Evolutionary conservation across 2,888 invertebrate species (phyloP).

Genomic region (Hyppa rectilinea): DNA sequence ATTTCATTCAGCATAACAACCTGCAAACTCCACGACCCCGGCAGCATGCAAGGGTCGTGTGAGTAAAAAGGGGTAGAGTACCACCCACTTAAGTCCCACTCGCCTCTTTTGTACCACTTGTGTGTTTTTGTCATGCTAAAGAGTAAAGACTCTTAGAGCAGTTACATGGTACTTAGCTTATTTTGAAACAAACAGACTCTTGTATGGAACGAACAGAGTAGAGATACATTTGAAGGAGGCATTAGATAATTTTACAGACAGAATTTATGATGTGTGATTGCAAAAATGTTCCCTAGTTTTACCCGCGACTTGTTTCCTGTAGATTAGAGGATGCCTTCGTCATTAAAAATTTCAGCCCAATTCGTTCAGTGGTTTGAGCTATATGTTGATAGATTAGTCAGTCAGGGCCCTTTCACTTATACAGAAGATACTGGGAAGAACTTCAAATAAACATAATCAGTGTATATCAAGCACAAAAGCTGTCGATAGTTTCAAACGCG

Average conservation of each 20-base stretch:
- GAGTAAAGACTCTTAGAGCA: constrained; percentile 54
- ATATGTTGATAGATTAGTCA: no score
- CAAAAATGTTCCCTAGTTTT: not conserved
- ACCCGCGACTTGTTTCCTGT: no score
- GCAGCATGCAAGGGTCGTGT: constrained; percentile 32
- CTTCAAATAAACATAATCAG: not conserved
- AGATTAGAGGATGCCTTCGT: no score
- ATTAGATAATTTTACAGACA: not conserved
- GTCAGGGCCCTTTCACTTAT: no score
- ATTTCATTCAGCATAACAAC: constrained; percentile 39
- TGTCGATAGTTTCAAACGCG: not conserved
- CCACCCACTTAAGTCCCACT: constrained; percentile 62
- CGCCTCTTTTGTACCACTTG: constrained; percentile 53
- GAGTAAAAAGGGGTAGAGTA: constrained; percentile 55
- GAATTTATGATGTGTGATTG: not conserved
- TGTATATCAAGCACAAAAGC: not conserved
- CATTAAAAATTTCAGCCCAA: no score
- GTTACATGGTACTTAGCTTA: constrained; percentile 52
- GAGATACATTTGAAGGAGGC: constrained; percentile 7
- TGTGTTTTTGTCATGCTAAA: constrained; percentile 57
- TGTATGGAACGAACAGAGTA: constrained; percentile 4
- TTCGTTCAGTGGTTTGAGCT: no score
- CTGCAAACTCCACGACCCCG: constrained; percentile 30
- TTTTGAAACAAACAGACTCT: constrained; percentile 50
- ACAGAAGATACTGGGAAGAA: no score